Evolutionary conservation across 2,113 vertebrate species (phyloP).

Genomic region (Okapia johnstoni): DNA sequence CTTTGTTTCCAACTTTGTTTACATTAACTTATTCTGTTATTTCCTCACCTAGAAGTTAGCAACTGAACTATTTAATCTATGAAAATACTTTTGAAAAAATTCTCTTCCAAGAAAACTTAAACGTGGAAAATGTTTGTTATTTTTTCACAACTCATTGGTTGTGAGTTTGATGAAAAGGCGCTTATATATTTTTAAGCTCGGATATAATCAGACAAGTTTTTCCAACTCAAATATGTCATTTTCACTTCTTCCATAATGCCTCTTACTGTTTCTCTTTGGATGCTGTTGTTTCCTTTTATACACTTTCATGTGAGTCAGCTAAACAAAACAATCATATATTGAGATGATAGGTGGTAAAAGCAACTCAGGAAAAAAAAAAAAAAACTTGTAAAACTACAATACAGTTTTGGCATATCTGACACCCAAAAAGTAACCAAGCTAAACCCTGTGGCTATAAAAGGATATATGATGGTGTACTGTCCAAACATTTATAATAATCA

Average conservation of each 20-base stretch:
- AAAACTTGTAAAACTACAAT: background rate
- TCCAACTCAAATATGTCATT: conserved; percentile 16
- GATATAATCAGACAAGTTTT: background rate
- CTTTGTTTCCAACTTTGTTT: background rate
- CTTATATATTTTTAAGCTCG: background rate
- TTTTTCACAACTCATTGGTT: background rate
- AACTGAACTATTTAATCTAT: background rate
- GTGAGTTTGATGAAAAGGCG: background rate
- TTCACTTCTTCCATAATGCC: background rate
- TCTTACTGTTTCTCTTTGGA: background rate
- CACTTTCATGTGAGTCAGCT: background rate
- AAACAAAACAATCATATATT: conserved; percentile 34
- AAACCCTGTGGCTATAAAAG: background rate
- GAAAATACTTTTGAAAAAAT: background rate
- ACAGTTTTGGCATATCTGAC: conserved; percentile 21
- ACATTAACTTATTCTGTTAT: background rate
- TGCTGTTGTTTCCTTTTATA: conserved; percentile 28
- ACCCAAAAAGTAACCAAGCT: conserved; percentile 56
- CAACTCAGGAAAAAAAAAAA: conserved; percentile 35
- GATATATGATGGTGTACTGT: conserved; percentile 21
- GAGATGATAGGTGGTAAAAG: conserved; percentile 36
- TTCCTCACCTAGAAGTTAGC: background rate
- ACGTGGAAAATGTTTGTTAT: background rate
- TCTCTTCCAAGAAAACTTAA: background rate
- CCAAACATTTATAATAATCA: conserved; percentile 51